phyloP scores from a whole-genome alignment of 2,797 vertebrate genomes.

The Nyctibius grandis region DNA sequence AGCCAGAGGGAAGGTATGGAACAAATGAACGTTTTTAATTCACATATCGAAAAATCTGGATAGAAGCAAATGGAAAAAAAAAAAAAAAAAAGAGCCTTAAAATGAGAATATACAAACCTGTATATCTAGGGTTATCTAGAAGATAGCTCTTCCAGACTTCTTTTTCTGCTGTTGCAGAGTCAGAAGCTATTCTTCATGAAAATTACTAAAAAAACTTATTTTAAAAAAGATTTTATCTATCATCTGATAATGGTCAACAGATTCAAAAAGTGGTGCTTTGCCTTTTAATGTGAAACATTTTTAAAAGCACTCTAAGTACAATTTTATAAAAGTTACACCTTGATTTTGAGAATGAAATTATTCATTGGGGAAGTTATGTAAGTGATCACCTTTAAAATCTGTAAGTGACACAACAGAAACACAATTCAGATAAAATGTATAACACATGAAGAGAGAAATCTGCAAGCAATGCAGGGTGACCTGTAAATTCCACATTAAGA shows the following conservation, averaged over 20 bases:
- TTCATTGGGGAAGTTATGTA: background rate
- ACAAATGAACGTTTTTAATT: slow-evolving; percentile 79
- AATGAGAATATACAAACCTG: background rate
- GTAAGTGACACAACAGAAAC: background rate
- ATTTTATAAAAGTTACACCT: background rate
- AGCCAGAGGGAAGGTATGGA: slow-evolving; percentile 83
- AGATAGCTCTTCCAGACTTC: background rate
- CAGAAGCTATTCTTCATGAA: background rate
- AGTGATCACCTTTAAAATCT: background rate
- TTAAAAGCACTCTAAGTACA: rapidly evolving
- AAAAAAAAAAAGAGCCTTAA: background rate
- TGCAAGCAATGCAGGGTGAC: background rate
- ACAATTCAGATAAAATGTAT: background rate
- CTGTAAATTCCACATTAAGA: background rate
- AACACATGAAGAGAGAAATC: background rate
- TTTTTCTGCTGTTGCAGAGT: background rate
- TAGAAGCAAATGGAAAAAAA: background rate
- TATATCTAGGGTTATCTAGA: background rate
- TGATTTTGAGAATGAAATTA: background rate
- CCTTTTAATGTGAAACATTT: background rate
- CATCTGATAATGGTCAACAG: background rate
- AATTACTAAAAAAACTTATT: background rate
- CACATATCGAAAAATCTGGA: slow-evolving; percentile 78
- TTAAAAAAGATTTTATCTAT: background rate
- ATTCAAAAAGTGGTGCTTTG: no score